Base-by-base conservation (phyloP, 2,113 vertebrate species). In the Chamaea fasciata region DNA sequence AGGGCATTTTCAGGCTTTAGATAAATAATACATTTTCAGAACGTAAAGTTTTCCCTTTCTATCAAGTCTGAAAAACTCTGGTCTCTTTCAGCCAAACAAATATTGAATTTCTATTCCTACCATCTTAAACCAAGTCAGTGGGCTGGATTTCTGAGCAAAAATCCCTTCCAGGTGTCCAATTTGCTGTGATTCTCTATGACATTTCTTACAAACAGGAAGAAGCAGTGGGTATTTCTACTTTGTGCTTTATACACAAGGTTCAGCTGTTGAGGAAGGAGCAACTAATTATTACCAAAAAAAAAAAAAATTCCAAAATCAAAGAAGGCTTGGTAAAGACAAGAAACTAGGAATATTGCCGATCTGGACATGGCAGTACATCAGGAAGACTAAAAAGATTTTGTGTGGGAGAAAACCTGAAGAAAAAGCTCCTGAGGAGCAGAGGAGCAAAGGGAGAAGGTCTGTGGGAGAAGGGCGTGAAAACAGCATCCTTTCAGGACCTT, bases 291-390 rank as follows among this genome's bases (percentile, higher is more conserved):
- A 87, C 3, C 17, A 16, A 35, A 22, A 41, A 37, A 41, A 31
- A 47, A 47, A 23, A 16, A 39, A 37, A 24, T 13, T 8, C 12
- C 52, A 60, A 87, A 85, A 37, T 26, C 4, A 74, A 87, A 63
- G 39, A 63, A 53, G 3, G 15, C 30, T 71, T 84, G 6, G 6
- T 39, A 63, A 83, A 77, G 33, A 77, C 28, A 16, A 52, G 35
- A 93, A 88, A 59, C 44, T 5, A 37, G 28, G 15, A 46, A 67
- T 59, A 37, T 5, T 28, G 24, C 28, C 70, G 13, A 59, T 56
- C 5, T 5, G 0, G 15, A 50, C 3, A 6, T 1, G 3, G 69
- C 4, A 73, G 23, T 16, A 17, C 16, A 63, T 78, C 8, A 37
- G 27, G 46, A 87, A 86, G 41, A 50, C 24, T 27, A 12, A 44